Conservation (phyloP, 92 coral and sea anemone genomes). For the Phenganax subtilis region DNA sequence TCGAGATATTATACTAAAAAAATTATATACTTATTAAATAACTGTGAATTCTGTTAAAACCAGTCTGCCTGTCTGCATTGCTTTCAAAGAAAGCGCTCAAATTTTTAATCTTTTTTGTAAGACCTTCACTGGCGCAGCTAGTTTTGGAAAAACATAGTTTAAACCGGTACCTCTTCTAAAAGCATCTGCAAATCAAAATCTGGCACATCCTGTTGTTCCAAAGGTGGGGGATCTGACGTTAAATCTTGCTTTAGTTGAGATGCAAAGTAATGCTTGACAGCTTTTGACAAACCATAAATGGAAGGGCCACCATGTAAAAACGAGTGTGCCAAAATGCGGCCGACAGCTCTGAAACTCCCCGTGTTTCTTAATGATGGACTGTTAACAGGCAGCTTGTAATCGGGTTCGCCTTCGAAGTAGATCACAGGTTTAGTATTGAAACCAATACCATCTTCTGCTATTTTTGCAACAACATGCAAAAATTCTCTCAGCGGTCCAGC, state of each 20-base stretch:
- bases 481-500: constrained; percentile 13
- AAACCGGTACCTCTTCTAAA: constrained; percentile 40
- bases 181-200: constrained; percentile 41
- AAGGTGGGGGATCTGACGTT: constrained; percentile 38
- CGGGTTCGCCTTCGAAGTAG: constrained; percentile 20
- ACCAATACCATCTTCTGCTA: constrained; percentile 11
- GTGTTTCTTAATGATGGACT: constrained; percentile 8
- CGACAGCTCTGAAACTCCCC: constrained; percentile 37
- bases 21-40: too few relatives aligned
- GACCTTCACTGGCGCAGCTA: too few relatives aligned
- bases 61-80: too few relatives aligned
- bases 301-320: constrained; percentile 59
- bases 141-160: too few relatives aligned
- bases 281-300: constrained; percentile 42
- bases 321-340: constrained; percentile 57
- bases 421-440: neutral
- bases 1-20: too few relatives aligned
- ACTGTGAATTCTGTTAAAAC: too few relatives aligned
- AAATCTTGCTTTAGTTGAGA: neutral
- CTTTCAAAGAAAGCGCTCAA: too few relatives aligned
- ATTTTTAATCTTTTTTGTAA: too few relatives aligned
- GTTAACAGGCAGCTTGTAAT: constrained; percentile 15
- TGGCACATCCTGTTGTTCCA: constrained; percentile 44
- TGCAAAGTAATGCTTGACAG: constrained; percentile 47
- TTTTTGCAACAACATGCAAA: neutral